Evolutionary conservation across 2,797 vertebrate species (phyloP).

Genomic region (Argentina silus): DNA sequence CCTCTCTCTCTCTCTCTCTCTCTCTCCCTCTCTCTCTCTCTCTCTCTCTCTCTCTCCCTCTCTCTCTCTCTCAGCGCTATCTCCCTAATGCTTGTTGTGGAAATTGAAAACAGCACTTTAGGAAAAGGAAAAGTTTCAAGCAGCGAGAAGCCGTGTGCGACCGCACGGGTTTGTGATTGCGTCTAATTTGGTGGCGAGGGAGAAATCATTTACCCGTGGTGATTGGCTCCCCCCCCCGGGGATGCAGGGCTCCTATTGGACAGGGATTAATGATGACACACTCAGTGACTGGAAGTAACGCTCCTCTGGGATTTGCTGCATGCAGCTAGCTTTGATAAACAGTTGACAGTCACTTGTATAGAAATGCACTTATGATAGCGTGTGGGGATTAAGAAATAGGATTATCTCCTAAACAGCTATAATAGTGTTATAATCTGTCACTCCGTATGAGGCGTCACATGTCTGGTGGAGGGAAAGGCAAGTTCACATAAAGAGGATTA

Average conservation of each 20-base stretch:
- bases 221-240: conserved; percentile 39
- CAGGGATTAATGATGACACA: conserved; percentile 58
- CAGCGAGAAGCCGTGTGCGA: conserved; percentile 4
- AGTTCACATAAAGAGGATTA: background rate
- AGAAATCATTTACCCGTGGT: conserved; percentile 33
- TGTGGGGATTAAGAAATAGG: conserved; percentile 7
- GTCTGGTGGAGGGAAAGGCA: background rate
- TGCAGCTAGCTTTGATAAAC: background rate
- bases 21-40: no score
- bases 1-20: no score
- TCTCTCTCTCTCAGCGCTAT: background rate
- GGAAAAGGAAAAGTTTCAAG: conserved; percentile 20
- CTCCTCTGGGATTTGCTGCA: conserved; percentile 21
- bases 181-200: conserved; percentile 42
- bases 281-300: conserved; percentile 59
- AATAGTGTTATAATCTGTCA: conserved; percentile 14
- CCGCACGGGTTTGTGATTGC: conserved; percentile 38
- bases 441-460: background rate
- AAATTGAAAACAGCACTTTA: background rate
- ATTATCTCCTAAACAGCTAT: conserved; percentile 5
- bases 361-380: conserved; percentile 9
- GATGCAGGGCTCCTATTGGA: conserved; percentile 40
- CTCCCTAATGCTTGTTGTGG: conserved; percentile 3
- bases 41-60: no score
- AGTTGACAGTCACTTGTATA: conserved; percentile 14